These are phyloP conservation scores for Percina caprodes DNA, from an alignment of 2,113 vertebrate species.

Conservation along the genomic window DNA sequence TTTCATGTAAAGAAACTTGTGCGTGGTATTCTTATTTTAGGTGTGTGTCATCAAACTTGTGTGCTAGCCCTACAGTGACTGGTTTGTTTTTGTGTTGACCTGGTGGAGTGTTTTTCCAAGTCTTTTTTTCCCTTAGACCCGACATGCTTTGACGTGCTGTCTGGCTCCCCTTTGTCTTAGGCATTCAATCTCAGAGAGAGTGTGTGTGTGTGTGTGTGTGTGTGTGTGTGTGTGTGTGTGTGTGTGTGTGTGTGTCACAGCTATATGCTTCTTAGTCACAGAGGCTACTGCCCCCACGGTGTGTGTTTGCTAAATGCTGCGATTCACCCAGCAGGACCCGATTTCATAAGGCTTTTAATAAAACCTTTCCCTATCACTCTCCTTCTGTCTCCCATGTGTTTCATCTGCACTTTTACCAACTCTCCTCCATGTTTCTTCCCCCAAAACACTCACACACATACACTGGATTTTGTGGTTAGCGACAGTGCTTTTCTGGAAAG, in stretches of 20 bases:
- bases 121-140: constrained; percentile 39
- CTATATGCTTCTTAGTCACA: constrained; percentile 43
- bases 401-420: background rate
- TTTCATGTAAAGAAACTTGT: background rate
- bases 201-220: constrained; percentile 26
- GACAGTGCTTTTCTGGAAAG: constrained; percentile 14
- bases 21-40: constrained; percentile 1
- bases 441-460: background rate
- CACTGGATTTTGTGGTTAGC: constrained; percentile 2
- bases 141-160: constrained; percentile 66
- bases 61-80: background rate
- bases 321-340: constrained; percentile 19
- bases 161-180: constrained; percentile 47
- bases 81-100: constrained; percentile 47
- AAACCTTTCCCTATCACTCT: background rate
- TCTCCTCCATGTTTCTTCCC: background rate
- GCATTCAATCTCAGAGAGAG: constrained; percentile 29
- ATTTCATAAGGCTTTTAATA: constrained; percentile 4
- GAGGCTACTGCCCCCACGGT: constrained; percentile 21
- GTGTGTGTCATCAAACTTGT: background rate
- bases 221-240: constrained; percentile 24
- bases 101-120: constrained; percentile 51
- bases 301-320: constrained; percentile 58
- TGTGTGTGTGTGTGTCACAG: constrained; percentile 37
- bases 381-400: background rate